These are phyloP conservation scores for Formica selysi DNA, from an alignment of 1,140 invertebrate species.

Conservation along the genomic window DNA sequence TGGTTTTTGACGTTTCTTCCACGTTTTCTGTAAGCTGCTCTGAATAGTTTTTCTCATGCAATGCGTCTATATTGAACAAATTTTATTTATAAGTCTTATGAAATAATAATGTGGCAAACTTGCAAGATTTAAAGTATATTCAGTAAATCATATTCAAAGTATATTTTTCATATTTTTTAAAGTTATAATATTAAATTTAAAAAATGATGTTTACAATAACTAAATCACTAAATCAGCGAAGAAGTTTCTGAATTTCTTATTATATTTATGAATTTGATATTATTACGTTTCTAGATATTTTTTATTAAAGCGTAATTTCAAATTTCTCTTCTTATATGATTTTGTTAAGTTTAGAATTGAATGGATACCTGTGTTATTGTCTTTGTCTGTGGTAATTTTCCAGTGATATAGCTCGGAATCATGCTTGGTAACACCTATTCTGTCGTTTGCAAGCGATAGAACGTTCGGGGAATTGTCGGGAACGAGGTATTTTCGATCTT, in stretches of 20 bases:
- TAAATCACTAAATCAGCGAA: neutral
- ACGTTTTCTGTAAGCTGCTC: slow-evolving; percentile 32
- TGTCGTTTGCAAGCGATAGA: neutral
- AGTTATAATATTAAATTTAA: neutral
- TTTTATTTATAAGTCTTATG: slow-evolving; percentile 5
- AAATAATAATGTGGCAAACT: neutral
- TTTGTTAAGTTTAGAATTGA: neutral
- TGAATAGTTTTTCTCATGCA: slow-evolving; percentile 31
- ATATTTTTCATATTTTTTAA: neutral
- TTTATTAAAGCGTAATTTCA: neutral
- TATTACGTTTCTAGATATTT: neutral
- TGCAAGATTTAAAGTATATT: neutral
- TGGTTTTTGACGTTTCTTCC: slow-evolving; percentile 47
- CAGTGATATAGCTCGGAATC: neutral
- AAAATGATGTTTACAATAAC: neutral
- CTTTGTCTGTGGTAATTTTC: neutral
- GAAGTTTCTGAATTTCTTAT: neutral
- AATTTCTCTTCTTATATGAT: neutral
- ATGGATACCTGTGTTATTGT: slow-evolving; percentile 55
- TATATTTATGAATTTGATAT: neutral
- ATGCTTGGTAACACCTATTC: slow-evolving; percentile 38
- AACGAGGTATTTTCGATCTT: slow-evolving; percentile 26
- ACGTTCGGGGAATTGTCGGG: slow-evolving; percentile 10
- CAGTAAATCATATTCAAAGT: neutral
- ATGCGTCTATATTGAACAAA: neutral